phyloP scores from a whole-genome alignment of 2,113 vertebrate species.

The Tenrec ecaudatus region DNA sequence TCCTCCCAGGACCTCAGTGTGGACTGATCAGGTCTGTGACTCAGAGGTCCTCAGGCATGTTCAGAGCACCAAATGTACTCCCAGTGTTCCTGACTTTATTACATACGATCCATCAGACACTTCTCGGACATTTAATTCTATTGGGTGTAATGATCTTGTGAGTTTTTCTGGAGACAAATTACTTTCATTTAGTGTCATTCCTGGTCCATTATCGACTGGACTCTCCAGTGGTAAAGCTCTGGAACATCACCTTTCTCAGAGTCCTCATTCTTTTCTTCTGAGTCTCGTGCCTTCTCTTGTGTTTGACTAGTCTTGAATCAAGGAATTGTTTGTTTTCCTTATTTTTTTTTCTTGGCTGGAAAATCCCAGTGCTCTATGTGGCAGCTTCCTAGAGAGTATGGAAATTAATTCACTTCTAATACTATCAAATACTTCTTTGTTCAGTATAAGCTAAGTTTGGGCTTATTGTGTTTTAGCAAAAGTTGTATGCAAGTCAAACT shows the following conservation, averaged over 20 bases:
- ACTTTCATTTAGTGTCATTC: constrained; percentile 64
- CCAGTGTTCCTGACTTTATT: constrained; percentile 44
- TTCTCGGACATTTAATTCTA: constrained; percentile 34
- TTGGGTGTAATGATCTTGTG: background rate
- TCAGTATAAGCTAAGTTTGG: constrained; percentile 32
- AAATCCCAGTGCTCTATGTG: constrained; percentile 36
- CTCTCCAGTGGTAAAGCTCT: constrained; percentile 61
- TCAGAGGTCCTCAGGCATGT: constrained; percentile 16
- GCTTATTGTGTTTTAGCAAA: constrained; percentile 39
- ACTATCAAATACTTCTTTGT: constrained; percentile 49
- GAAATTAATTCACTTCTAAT: constrained; percentile 45
- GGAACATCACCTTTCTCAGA: constrained; percentile 18
- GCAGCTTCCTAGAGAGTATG: background rate
- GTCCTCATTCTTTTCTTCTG: constrained; percentile 39
- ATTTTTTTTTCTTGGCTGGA: background rate
- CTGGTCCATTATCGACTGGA: constrained; percentile 56
- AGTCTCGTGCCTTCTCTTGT: constrained; percentile 34
- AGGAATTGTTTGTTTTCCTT: constrained; percentile 25
- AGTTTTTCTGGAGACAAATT: constrained; percentile 63
- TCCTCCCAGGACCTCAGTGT: constrained; percentile 21
- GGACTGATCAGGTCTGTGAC: background rate
- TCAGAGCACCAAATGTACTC: constrained; percentile 23
- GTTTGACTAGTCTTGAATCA: constrained; percentile 58
- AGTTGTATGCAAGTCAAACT: background rate
- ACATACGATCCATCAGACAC: background rate